Conservation (phyloP, 1,140 invertebrate species). For the Drepana arcuata region DNA sequence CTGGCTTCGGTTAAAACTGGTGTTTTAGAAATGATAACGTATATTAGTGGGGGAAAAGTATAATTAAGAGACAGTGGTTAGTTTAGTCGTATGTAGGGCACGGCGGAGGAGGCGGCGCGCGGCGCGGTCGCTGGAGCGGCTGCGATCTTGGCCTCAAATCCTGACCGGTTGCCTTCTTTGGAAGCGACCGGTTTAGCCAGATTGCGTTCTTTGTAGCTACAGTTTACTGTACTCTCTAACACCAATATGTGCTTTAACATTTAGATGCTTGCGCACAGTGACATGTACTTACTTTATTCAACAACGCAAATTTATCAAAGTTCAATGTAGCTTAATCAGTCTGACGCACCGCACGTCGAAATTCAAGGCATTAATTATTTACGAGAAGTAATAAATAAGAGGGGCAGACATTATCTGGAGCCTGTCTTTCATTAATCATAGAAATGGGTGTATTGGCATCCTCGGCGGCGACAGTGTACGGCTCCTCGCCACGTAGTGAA, state of each 20-base stretch:
- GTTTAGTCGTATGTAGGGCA: slow-evolving; percentile 43
- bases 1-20: too few species aligned
- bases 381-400: slow-evolving; percentile 23
- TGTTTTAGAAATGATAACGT: too few species aligned
- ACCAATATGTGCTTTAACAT: slow-evolving; percentile 20
- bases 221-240: slow-evolving; percentile 40
- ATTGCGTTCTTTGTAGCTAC: slow-evolving; percentile 38
- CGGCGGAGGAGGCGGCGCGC: slow-evolving; percentile 21
- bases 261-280: too few species aligned
- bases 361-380: slow-evolving; percentile 22
- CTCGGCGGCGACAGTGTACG: slow-evolving; percentile 4
- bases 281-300: too few species aligned
- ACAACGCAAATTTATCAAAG: too few species aligned
- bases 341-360: slow-evolving; percentile 8
- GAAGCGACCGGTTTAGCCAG: slow-evolving; percentile 54
- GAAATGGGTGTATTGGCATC: slow-evolving; percentile 38
- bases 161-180: slow-evolving; percentile 64
- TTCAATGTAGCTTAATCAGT: slow-evolving; percentile 6
- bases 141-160: slow-evolving; percentile 50
- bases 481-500: neutral
- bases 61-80: slow-evolving; percentile 28
- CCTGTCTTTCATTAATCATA: slow-evolving; percentile 30
- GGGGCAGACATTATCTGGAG: slow-evolving; percentile 25
- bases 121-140: slow-evolving; percentile 10
- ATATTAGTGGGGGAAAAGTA: too few species aligned